phyloP scores from a whole-genome alignment of 2,797 vertebrate species.

The Aselliscus stoliczkanus region DNA sequence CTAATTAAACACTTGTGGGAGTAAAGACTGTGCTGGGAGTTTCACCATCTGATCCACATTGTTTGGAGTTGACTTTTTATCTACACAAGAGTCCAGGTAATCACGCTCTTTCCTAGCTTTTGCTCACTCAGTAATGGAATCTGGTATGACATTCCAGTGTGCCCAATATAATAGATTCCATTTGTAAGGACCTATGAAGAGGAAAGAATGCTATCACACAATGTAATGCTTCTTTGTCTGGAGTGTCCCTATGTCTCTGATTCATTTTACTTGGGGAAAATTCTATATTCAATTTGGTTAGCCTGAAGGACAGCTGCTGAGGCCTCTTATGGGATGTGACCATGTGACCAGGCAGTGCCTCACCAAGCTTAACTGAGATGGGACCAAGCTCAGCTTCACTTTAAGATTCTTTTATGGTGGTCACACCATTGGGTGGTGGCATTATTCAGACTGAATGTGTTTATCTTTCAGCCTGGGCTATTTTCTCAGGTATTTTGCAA shows the following conservation, averaged over 20 bases:
- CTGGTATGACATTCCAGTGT: not conserved
- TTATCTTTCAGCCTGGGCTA: slow-evolving; percentile 15
- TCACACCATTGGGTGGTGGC: not conserved
- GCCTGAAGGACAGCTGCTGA: not conserved
- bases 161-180: not conserved
- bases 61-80: not conserved
- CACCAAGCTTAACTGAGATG: not conserved
- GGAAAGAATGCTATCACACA: not conserved
- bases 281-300: slow-evolving; percentile 7
- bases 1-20: slow-evolving; percentile 23
- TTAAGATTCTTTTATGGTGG: slow-evolving; percentile 6
- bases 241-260: not conserved
- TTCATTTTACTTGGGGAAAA: not conserved
- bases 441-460: not conserved
- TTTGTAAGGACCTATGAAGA: not conserved
- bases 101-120: not conserved
- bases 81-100: not conserved
- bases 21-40: not conserved
- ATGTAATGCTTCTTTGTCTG: not conserved
- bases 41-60: not conserved
- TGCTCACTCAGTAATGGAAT: not conserved
- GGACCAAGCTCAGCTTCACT: not conserved
- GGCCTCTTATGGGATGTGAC: not conserved
- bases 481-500: slow-evolving; percentile 45
- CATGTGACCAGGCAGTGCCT: not conserved